Percentiles rank a stretch among this genome's conserved stretches.
Evolutionary conservation across 2,888 invertebrate species (phyloP).

Genomic region (Antitype chi): DNA sequence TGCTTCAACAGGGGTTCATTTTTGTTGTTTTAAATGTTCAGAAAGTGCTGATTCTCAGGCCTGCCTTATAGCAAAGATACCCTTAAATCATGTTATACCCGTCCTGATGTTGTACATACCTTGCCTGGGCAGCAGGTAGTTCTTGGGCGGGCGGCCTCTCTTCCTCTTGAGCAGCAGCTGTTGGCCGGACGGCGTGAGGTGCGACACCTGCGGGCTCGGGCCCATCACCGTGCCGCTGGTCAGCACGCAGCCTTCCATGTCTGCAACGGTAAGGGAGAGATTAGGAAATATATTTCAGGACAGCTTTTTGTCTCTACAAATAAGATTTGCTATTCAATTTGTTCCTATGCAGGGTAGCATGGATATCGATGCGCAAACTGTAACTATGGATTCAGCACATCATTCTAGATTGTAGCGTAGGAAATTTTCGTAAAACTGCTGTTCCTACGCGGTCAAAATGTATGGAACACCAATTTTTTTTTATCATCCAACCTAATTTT

Average conservation of each 20-base stretch:
- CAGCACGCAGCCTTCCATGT: slow-evolving; percentile 88
- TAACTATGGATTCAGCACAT: too few species aligned
- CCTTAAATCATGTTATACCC: not conserved
- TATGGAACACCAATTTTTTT: too few species aligned
- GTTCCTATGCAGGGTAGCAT: too few species aligned
- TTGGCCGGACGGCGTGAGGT: slow-evolving; percentile 76
- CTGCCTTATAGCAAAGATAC: not conserved
- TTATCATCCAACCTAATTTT: too few species aligned
- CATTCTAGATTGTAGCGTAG: too few species aligned
- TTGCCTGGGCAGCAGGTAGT: slow-evolving; percentile 82
- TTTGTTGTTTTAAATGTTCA: too few species aligned
- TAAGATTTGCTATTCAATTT: not conserved
- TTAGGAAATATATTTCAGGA: not conserved
- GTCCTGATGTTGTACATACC: slow-evolving; percentile 66
- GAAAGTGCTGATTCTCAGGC: too few species aligned
- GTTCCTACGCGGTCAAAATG: too few species aligned
- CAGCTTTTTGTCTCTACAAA: not conserved
- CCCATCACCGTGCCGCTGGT: slow-evolving; percentile 81
- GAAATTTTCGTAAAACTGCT: too few species aligned
- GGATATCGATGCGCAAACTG: too few species aligned
- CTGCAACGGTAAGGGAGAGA: slow-evolving; percentile 61
- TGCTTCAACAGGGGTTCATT: too few species aligned
- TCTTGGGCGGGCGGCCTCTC: slow-evolving; percentile 88
- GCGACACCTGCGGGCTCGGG: slow-evolving; percentile 66
- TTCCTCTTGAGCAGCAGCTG: slow-evolving; percentile 85